Base-by-base conservation (phyloP, 2,113 vertebrate genomes). In the Amphiprion ocellaris region DNA sequence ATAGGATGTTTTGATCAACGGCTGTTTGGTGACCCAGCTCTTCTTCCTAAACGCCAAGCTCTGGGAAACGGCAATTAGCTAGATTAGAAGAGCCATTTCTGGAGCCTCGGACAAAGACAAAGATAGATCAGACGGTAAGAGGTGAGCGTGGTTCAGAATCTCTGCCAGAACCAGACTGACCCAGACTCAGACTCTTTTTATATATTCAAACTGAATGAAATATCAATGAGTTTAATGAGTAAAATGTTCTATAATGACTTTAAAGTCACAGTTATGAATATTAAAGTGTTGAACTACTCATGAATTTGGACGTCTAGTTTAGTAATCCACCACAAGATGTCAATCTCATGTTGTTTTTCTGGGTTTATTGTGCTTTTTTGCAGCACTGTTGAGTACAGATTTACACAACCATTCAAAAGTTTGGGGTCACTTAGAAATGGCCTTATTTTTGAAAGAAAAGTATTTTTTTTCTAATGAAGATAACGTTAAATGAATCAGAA, bases 21-120 rank as follows among this genome's bases (percentile, higher is more conserved):
- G 92, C 85, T 87, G 83, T 83, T 90, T 90, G 87, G 90, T 89
- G 88, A 90, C 87, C 87, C 77, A 75, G 84, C 89, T 89, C 84
- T n/a, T 85, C 84, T 70, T 77, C 79, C 55, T 71, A 69, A 87
- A 89, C 26, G 79, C 77, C 23, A 41, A 71, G 66, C 81, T 76
- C 77, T 89, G 86, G 84, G 84, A 93, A 90, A 90, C 37, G 60
- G 90, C 93, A 94, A 93, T 92, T 93, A 93, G 92, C 91, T 85
- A 67, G 92, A 93, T 94, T 91, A 86, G 86, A 86, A 19, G 84
- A 90, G 77, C 76, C 79, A 77, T 79, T 89, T 92, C 49, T 77
- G 77, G 69, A 81, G 77, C 66, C 77, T 58, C 74, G 26, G 74
- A 89, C 83, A 87, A 78, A 84, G 79, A 80, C 59, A 74, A 5